A percentile compares a stretch with the other conserved stretches of the same genome.
Conservation (phyloP, 2,797 vertebrate genomes). For the Syndactyla subalaris region DNA sequence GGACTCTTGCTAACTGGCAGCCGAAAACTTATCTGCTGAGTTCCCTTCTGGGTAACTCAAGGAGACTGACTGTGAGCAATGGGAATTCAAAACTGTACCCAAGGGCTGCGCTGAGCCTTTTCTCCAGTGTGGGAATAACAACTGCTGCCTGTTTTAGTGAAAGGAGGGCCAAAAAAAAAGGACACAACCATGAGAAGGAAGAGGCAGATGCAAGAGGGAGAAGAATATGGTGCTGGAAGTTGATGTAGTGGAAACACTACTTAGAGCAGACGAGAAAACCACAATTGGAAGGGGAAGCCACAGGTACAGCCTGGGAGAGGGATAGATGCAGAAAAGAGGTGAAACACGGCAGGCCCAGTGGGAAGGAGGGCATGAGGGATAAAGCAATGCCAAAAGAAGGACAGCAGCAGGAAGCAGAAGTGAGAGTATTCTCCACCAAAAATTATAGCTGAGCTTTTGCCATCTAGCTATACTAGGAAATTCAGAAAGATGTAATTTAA, state of each 20-base stretch:
- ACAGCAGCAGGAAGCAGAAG: background rate
- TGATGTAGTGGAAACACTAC: background rate
- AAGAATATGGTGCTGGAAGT: background rate
- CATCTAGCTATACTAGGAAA: background rate
- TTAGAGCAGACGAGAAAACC: background rate
- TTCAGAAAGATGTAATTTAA: background rate
- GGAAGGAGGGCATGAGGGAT: background rate
- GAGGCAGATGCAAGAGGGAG: background rate
- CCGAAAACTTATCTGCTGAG: constrained; percentile 38
- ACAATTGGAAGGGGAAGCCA: background rate
- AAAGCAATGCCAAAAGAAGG: background rate
- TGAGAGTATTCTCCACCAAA: background rate
- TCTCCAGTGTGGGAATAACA: background rate
- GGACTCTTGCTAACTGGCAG: constrained; percentile 1
- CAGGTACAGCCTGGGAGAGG: background rate
- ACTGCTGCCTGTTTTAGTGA: background rate
- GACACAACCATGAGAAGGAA: background rate
- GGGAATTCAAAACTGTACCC: background rate
- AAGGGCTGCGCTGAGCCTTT: fast-evolving
- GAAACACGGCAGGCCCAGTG: background rate
- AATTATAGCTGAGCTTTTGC: background rate
- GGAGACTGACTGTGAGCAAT: constrained; percentile 7
- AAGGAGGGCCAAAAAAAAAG: background rate
- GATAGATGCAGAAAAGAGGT: background rate
- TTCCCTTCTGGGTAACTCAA: constrained; percentile 12